These are phyloP conservation scores for Centropristis striata DNA, from an alignment of 2,113 vertebrate genomes.

Conservation along the genomic window DNA sequence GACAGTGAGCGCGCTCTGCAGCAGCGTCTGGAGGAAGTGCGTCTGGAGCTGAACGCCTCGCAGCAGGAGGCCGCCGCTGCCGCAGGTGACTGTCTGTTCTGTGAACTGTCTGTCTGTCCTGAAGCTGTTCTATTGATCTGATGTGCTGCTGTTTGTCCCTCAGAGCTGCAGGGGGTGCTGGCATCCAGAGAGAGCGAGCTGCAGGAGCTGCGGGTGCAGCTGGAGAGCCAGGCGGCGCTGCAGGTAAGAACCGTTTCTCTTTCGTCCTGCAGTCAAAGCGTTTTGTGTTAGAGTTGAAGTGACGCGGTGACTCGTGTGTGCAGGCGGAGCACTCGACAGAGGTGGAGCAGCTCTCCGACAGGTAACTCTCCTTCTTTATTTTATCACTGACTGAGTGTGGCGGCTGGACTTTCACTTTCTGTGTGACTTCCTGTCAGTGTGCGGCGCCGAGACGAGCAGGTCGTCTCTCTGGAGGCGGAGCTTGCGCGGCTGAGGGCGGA, in stretches of 20 bases:
- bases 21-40: background rate
- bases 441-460: conserved; percentile 18
- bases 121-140: too few species aligned
- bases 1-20: conserved; percentile 14
- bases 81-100: too few species aligned
- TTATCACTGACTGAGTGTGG: too few species aligned
- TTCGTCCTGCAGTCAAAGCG: too few species aligned
- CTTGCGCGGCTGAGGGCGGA: conserved; percentile 23
- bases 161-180: conserved; percentile 40
- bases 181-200: conserved; percentile 12
- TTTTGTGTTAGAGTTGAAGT: too few species aligned
- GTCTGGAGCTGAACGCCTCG: background rate
- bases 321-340: conserved; percentile 3
- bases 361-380: background rate
- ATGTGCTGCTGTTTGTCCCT: background rate
- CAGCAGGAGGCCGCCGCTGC: conserved; percentile 19
- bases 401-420: background rate
- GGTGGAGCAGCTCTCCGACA: background rate
- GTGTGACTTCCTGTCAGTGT: conserved; percentile 12
- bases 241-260: too few species aligned
- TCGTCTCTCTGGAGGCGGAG: conserved; percentile 21
- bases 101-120: too few species aligned
- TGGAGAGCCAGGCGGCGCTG: conserved; percentile 16
- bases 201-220: conserved; percentile 32
- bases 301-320: background rate